phyloP scores from a whole-genome alignment of 2,797 vertebrate species.

The Acanthurus tractus region DNA sequence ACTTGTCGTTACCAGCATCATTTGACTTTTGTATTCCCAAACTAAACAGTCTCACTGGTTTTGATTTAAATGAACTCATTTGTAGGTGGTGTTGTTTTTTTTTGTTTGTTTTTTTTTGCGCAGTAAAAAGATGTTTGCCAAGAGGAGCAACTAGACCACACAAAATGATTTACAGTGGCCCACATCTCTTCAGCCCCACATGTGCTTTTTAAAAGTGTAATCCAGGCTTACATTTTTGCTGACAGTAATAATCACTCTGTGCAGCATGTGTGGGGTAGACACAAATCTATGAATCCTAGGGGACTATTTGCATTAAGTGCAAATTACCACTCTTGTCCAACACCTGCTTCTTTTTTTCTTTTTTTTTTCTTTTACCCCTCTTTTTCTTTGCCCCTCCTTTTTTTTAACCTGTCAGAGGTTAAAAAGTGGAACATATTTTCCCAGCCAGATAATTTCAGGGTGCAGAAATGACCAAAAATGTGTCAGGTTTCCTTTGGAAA shows the following conservation, averaged over 20 bases:
- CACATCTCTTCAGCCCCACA: conserved; percentile 11
- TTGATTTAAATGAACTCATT: not conserved
- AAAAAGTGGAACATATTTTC: conserved; percentile 68
- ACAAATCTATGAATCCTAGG: conserved; percentile 27
- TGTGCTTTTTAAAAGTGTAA: conserved; percentile 13
- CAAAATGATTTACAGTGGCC: conserved; percentile 38
- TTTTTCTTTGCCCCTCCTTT: not conserved
- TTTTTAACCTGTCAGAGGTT: conserved; percentile 54
- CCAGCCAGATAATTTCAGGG: conserved; percentile 77
- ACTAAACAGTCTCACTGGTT: not conserved
- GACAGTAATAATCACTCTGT: conserved; percentile 36
- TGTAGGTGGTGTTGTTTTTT: too few relatives aligned
- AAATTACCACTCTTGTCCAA: conserved; percentile 54
- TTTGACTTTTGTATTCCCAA: not conserved
- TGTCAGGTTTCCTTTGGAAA: conserved; percentile 66
- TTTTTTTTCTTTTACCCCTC: not conserved
- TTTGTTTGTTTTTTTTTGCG: not conserved
- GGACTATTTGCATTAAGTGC: conserved; percentile 53
- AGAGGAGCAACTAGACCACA: conserved; percentile 38
- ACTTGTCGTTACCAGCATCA: not conserved
- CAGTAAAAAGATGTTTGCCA: conserved; percentile 11
- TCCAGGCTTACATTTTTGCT: conserved; percentile 26
- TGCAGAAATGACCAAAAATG: conserved; percentile 65
- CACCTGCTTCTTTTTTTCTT: conserved; percentile 63
- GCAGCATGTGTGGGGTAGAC: conserved; percentile 45